Percentiles rank a stretch among this genome's conserved stretches.
Conservation (phyloP, 2,888 invertebrate genomes). For the Cantharis rustica region DNA sequence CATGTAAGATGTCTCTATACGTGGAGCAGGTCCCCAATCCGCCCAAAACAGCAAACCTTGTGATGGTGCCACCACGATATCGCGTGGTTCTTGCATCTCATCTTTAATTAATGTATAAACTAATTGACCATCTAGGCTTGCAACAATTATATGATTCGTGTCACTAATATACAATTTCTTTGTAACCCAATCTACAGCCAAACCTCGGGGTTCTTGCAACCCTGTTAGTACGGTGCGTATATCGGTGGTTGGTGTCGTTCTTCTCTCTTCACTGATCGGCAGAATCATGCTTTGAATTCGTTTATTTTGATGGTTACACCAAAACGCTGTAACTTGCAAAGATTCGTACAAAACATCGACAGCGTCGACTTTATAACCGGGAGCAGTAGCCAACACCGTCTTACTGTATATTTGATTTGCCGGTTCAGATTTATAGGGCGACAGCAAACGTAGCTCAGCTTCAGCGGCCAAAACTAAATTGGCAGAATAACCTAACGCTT, state of each 20-base stretch:
- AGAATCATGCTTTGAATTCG: constrained; percentile 54
- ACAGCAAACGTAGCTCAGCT: constrained; percentile 65
- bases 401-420: constrained; percentile 46
- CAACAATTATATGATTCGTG: constrained; percentile 55
- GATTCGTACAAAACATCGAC: constrained; percentile 58
- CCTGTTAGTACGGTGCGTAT: constrained; percentile 54
- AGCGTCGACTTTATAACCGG: constrained; percentile 60
- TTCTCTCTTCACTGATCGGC: constrained; percentile 39
- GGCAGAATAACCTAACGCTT: constrained; percentile 62
- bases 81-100: constrained; percentile 66
- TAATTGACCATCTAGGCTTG: constrained; percentile 64
- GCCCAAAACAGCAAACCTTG: constrained; percentile 77
- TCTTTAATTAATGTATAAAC: constrained; percentile 60
- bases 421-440: constrained; percentile 64
- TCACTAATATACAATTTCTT: constrained; percentile 74
- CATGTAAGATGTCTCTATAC: constrained; percentile 68
- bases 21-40: constrained; percentile 67
- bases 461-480: constrained; percentile 69
- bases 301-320: constrained; percentile 58
- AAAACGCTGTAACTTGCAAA: constrained; percentile 51
- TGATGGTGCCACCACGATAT: constrained; percentile 70
- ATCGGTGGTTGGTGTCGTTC: constrained; percentile 31
- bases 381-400: constrained; percentile 33
- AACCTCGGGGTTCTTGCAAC: constrained; percentile 70
- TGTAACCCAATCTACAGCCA: constrained; percentile 75